Percentiles rank a stretch among this genome's conserved stretches.
These are phyloP conservation scores for Dermochelys coriacea DNA, from an alignment of 2,797 vertebrate species.

Conservation along the genomic window DNA sequence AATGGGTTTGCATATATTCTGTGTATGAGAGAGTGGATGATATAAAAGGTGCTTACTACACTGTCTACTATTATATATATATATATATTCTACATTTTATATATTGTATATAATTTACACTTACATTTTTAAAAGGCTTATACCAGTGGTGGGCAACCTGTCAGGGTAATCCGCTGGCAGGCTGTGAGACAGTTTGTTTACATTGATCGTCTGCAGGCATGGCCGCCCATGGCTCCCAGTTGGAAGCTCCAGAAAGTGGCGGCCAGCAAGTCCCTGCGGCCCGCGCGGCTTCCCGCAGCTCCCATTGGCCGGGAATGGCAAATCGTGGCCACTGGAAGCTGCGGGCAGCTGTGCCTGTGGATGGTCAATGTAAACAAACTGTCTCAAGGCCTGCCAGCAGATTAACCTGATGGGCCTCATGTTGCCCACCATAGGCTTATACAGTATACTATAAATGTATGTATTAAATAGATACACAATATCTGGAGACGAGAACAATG, in stretches of 20 bases:
- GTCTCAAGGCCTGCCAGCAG: too few species aligned
- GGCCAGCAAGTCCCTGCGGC: too few species aligned
- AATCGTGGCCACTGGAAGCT: too few species aligned
- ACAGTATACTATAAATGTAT: background rate
- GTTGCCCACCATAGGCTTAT: background rate
- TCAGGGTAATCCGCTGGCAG: background rate
- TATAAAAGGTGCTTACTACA: background rate
- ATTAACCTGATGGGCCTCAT: too few species aligned
- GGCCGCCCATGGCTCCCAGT: too few species aligned
- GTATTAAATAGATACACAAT: background rate
- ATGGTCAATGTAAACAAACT: too few species aligned
- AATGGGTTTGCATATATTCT: conserved; percentile 18
- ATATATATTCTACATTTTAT: background rate
- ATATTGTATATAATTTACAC: background rate
- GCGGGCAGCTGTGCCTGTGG: too few species aligned
- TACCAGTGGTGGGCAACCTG: background rate
- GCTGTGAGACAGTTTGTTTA: too few species aligned
- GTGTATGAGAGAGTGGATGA: conserved; percentile 7
- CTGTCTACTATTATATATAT: background rate
- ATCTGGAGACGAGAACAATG: background rate
- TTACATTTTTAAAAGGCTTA: background rate
- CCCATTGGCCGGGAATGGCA: too few species aligned
- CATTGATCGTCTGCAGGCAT: too few species aligned
- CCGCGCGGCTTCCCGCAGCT: too few species aligned
- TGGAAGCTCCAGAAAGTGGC: too few species aligned